Evolutionary conservation across 2,888 invertebrate genomes (phyloP).

Genomic region (Biston stratarius): DNA sequence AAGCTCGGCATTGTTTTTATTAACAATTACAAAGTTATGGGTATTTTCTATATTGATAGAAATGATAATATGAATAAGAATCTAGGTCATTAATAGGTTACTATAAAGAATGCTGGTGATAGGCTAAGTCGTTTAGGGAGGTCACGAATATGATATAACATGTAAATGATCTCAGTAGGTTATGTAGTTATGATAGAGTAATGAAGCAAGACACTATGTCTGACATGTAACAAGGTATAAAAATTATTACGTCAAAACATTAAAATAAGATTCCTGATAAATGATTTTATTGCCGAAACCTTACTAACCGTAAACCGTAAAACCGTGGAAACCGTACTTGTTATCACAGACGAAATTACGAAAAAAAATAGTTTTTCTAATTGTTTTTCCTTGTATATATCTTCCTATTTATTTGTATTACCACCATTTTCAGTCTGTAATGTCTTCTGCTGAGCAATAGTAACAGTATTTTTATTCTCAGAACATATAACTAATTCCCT

Average conservation of each 20-base stretch:
- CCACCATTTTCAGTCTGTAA: no score
- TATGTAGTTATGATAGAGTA: conserved; percentile 22
- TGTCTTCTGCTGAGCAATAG: no score
- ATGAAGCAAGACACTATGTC: conserved; percentile 27
- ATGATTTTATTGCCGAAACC: no score
- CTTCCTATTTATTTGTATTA: no score
- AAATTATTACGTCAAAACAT: conserved; percentile 25
- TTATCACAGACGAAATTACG: no score
- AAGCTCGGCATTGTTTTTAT: background rate
- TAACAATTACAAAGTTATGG: no score
- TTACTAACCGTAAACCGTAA: no score
- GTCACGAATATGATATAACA: conserved; percentile 20
- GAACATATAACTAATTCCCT: no score
- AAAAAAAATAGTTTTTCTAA: no score
- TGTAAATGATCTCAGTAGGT: conserved; percentile 15
- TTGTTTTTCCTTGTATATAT: no score
- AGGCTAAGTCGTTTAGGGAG: conserved; percentile 11
- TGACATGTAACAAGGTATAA: conserved; percentile 23
- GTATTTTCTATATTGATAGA: background rate
- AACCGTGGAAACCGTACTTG: no score
- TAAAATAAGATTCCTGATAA: conserved; percentile 7
- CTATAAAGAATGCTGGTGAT: background rate
- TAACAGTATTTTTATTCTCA: no score
- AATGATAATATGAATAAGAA: background rate
- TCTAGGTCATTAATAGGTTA: background rate